Percentiles rank a stretch among this genome's conserved stretches.
These are phyloP conservation scores for Schrankia costaestrigalis DNA, from an alignment of 2,888 invertebrate genomes.

Conservation along the genomic window DNA sequence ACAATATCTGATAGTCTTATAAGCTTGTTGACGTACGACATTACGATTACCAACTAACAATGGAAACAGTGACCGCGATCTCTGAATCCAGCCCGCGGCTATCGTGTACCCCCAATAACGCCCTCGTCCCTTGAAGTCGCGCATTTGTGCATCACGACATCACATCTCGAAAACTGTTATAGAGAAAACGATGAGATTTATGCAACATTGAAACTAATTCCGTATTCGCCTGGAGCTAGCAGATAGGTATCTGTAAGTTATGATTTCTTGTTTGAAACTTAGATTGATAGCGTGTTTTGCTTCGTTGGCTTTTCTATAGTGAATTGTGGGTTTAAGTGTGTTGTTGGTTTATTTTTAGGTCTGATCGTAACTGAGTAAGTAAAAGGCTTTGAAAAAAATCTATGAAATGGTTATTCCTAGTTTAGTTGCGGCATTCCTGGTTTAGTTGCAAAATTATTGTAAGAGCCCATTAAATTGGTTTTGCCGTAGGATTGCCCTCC, in stretches of 20 bases:
- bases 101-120: conserved; percentile 57
- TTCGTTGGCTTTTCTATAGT: background rate
- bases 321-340: background rate
- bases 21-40: too few relatives aligned
- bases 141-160: conserved; percentile 48
- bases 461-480: too few relatives aligned
- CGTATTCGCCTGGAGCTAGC: conserved; percentile 17
- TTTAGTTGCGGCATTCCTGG: too few relatives aligned
- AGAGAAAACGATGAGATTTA: conserved; percentile 46
- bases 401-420: too few relatives aligned
- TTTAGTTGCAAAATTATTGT: too few relatives aligned
- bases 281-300: conserved; percentile 21
- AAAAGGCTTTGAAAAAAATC: too few relatives aligned
- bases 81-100: conserved; percentile 42
- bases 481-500: too few relatives aligned
- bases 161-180: conserved; percentile 42
- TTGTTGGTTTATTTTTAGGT: background rate
- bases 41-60: conserved; percentile 9
- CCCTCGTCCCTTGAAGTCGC: conserved; percentile 39
- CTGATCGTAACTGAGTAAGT: too few relatives aligned
- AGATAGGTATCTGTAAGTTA: conserved; percentile 24
- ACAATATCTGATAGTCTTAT: too few relatives aligned
- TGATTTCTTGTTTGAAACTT: conserved; percentile 26
- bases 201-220: conserved; percentile 37
- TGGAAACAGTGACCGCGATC: conserved; percentile 30